Conservation (phyloP, 1,140 invertebrate species). For the Stratiolaelaps scimitus region DNA sequence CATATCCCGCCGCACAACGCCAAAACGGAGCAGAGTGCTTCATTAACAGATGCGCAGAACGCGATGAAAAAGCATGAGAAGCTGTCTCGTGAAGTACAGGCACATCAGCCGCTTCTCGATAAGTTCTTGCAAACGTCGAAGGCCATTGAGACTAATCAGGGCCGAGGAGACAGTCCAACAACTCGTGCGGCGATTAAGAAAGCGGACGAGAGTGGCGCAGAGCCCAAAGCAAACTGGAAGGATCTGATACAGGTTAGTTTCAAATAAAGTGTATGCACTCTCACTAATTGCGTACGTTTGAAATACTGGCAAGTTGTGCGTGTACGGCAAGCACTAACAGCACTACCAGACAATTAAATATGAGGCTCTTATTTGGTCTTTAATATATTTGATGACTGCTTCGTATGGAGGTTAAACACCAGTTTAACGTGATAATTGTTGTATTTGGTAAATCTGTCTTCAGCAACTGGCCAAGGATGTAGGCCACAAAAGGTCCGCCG, state of each 20-base stretch:
- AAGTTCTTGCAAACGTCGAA: conserved; percentile 53
- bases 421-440: too few relatives aligned
- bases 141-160: conserved; percentile 20
- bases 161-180: conserved; percentile 52
- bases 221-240: conserved; percentile 39
- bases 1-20: conserved; percentile 52
- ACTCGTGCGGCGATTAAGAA: conserved; percentile 44
- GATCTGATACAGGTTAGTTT: conserved; percentile 40
- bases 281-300: conserved; percentile 34
- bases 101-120: conserved; percentile 66
- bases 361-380: too few relatives aligned
- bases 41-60: conserved; percentile 78
- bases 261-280: conserved; percentile 1
- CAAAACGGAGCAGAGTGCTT: conserved; percentile 51
- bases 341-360: too few relatives aligned
- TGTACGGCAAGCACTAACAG: too few relatives aligned
- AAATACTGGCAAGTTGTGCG: background rate
- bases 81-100: conserved; percentile 66
- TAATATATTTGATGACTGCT: too few relatives aligned
- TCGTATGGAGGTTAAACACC: too few relatives aligned
- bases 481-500: conserved; percentile 56
- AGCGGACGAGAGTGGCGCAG: conserved; percentile 33
- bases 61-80: conserved; percentile 83
- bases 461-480: conserved; percentile 48
- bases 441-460: background rate